These are phyloP conservation scores for Pristionchus fissidentatus DNA, from an alignment of 2,888 invertebrate genomes.

Conservation along the genomic window DNA sequence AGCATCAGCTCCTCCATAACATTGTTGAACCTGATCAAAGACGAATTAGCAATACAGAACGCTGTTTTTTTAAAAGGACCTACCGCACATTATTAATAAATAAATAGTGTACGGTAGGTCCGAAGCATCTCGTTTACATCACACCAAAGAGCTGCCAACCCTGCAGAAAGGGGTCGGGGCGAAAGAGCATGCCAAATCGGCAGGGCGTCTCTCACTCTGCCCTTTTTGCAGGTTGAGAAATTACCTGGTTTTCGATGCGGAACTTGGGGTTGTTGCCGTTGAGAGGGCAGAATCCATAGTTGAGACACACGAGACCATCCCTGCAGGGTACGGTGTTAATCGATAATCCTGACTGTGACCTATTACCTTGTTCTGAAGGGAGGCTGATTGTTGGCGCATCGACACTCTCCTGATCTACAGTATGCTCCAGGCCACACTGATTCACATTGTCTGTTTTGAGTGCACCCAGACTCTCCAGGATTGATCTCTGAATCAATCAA, in stretches of 20 bases:
- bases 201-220: too few species aligned
- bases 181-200: too few species aligned
- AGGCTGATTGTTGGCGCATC: constrained; percentile 75
- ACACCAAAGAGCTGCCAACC: too few species aligned
- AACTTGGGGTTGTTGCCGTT: constrained; percentile 75
- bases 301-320: constrained; percentile 69
- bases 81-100: too few species aligned
- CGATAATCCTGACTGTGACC: neutral
- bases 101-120: too few species aligned
- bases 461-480: constrained; percentile 75
- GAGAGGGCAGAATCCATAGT: constrained; percentile 75
- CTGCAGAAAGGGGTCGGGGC: neutral
- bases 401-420: constrained; percentile 73
- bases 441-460: constrained; percentile 74
- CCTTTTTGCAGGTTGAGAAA: too few species aligned
- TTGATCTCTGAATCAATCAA: constrained; percentile 69
- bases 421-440: constrained; percentile 75
- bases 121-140: too few species aligned
- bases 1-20: constrained; percentile 74
- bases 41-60: neutral
- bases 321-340: neutral
- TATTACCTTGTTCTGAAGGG: constrained; percentile 72
- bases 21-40: constrained; percentile 66
- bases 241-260: constrained; percentile 74
- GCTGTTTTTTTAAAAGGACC: neutral